phyloP scores from a whole-genome alignment of 1,140 invertebrate genomes.

The Drosophila melanica region DNA sequence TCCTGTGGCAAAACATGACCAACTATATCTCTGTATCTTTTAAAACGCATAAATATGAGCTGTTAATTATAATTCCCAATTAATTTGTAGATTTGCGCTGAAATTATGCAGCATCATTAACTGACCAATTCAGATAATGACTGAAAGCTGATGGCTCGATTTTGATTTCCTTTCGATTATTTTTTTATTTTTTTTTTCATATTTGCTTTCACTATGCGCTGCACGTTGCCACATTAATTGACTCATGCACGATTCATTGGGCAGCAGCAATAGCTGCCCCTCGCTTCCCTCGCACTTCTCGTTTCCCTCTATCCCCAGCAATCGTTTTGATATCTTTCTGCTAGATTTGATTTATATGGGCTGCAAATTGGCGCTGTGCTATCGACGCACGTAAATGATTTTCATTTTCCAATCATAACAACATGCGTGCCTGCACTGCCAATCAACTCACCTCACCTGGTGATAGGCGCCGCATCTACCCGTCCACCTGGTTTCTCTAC shows the following conservation, averaged over 20 bases:
- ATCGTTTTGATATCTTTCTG: slow-evolving; percentile 54
- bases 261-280: slow-evolving; percentile 1
- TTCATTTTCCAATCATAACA: slow-evolving; percentile 82
- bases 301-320: background rate
- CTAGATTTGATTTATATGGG: slow-evolving; percentile 76
- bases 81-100: background rate
- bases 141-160: slow-evolving; percentile 21
- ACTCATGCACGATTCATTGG: slow-evolving; percentile 47
- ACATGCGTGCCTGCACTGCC: slow-evolving; percentile 71
- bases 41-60: no score
- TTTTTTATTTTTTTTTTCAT: background rate
- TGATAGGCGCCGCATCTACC: slow-evolving; percentile 15
- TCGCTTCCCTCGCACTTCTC: background rate
- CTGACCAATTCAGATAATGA: slow-evolving; percentile 30
- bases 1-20: no score
- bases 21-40: no score
- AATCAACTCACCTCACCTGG: slow-evolving; percentile 50
- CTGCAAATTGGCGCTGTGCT: slow-evolving; percentile 66
- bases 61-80: slow-evolving; percentile 11
- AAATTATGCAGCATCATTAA: slow-evolving; percentile 22
- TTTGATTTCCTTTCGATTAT: slow-evolving; percentile 30
- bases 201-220: slow-evolving; percentile 51
- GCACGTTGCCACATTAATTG: slow-evolving; percentile 75
- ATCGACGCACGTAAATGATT: slow-evolving; percentile 75
- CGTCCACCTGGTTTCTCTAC: background rate